Evolutionary conservation across 92 coral and sea anemone genomes (phyloP).

Genomic region (Anthopleura xanthogrammica): DNA sequence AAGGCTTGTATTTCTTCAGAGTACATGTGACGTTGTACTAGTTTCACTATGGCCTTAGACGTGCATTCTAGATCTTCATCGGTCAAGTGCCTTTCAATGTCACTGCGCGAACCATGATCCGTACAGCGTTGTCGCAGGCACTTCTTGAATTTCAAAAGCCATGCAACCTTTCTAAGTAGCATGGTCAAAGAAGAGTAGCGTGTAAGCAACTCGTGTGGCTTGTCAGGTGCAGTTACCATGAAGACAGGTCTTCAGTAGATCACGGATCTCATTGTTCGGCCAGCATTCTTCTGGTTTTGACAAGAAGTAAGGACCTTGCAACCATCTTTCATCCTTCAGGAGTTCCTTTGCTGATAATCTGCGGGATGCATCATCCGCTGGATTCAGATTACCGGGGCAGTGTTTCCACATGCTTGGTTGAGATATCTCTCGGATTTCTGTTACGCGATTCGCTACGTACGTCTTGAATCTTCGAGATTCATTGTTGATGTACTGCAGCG

Average conservation of each 20-base stretch:
- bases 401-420: background rate
- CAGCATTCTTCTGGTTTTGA: constrained; percentile 10
- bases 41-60: constrained; percentile 27
- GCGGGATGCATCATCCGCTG: constrained; percentile 38
- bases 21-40: constrained; percentile 29
- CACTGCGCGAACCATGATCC: too few species aligned
- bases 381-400: constrained; percentile 40
- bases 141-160: constrained; percentile 38
- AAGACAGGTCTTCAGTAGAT: constrained; percentile 21
- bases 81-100: constrained; percentile 3
- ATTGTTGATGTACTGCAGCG: too few species aligned
- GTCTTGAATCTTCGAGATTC: constrained; percentile 20
- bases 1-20: constrained; percentile 31
- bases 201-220: constrained; percentile 22
- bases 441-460: constrained; percentile 30
- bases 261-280: constrained; percentile 21
- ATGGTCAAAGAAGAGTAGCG: constrained; percentile 36
- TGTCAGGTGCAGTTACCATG: constrained; percentile 12
- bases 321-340: too few species aligned
- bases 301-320: too few species aligned
- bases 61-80: constrained; percentile 29
- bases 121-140: constrained; percentile 6
- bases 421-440: too few species aligned
- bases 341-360: too few species aligned
- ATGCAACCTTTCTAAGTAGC: constrained; percentile 29